Evolutionary conservation across 2,888 invertebrate genomes (phyloP).

Genomic region (Trachelus tabidus): DNA sequence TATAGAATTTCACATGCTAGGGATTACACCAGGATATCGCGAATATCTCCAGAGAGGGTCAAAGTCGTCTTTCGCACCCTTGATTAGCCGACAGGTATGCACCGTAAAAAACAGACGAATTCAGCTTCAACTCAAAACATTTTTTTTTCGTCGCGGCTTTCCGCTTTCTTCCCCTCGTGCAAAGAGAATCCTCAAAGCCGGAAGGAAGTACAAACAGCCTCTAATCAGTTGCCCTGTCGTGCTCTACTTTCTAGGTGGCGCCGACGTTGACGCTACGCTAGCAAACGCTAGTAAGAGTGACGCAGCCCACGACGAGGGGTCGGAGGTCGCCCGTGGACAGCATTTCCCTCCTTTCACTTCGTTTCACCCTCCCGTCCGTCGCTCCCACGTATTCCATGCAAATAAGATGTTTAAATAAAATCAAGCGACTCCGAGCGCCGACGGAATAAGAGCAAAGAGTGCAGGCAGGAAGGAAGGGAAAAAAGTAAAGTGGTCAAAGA

Average conservation of each 20-base stretch:
- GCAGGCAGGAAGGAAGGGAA: not conserved
- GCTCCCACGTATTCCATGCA: conserved; percentile 23
- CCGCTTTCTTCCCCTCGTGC: not conserved
- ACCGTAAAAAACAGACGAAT: not conserved
- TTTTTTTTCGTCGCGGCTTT: not conserved
- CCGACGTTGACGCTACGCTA: not conserved
- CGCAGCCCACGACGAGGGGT: not conserved
- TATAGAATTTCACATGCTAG: not conserved
- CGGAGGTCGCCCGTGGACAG: not conserved
- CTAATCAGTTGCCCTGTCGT: conserved; percentile 45
- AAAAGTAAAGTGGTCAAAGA: not conserved
- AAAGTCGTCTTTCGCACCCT: not conserved
- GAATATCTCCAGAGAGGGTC: not conserved
- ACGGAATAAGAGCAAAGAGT: not conserved
- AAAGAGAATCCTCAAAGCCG: conserved; percentile 10
- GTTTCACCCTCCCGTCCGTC: not conserved
- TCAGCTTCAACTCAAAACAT: not conserved
- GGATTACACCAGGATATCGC: not conserved
- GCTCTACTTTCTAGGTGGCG: conserved; percentile 32
- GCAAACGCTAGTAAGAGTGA: not conserved
- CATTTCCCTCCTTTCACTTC: not conserved
- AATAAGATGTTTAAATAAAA: conserved; percentile 41
- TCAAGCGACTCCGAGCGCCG: conserved; percentile 19
- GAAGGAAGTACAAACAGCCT: conserved; percentile 42
- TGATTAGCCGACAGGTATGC: not conserved